phyloP scores from a whole-genome alignment of 1,140 invertebrate species.

The Dysdera silvatica region DNA sequence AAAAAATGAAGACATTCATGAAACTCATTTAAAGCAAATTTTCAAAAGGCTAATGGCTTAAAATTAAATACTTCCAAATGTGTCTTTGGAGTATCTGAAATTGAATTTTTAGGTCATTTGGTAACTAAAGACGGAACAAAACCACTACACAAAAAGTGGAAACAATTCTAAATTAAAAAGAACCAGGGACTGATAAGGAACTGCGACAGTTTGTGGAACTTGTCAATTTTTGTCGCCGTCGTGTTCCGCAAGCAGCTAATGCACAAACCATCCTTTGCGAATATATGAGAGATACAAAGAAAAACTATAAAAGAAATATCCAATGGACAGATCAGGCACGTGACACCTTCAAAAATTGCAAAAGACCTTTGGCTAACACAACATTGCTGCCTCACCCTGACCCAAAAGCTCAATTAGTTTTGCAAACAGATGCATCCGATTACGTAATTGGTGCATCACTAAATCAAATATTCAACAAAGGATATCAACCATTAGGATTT shows the following conservation, averaged over 20 bases:
- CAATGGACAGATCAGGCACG: constrained; percentile 28
- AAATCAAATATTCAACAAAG: constrained; percentile 5
- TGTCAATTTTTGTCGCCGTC: constrained; percentile 41
- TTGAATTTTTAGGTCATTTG: neutral
- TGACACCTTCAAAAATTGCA: constrained; percentile 41
- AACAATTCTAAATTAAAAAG: neutral
- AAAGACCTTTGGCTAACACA: constrained; percentile 35
- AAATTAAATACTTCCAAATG: neutral
- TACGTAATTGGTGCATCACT: constrained; percentile 25
- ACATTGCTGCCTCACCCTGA: constrained; percentile 19
- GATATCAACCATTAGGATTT: constrained; percentile 28
- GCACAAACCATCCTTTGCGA: neutral
- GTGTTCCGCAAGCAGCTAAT: constrained; percentile 8
- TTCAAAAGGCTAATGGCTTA: neutral
- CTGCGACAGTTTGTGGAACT: constrained; percentile 41
- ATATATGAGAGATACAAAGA: neutral
- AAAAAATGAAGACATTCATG: neutral
- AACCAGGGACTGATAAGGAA: constrained; percentile 37
- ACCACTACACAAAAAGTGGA: neutral
- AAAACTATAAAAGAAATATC: neutral
- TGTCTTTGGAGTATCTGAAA: neutral
- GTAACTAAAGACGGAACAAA: neutral
- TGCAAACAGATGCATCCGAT: constrained; percentile 26
- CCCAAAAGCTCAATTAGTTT: constrained; percentile 1
- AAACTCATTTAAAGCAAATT: neutral